These are phyloP conservation scores for Timandra comae DNA, from an alignment of 2,888 invertebrate species.

Conservation along the genomic window DNA sequence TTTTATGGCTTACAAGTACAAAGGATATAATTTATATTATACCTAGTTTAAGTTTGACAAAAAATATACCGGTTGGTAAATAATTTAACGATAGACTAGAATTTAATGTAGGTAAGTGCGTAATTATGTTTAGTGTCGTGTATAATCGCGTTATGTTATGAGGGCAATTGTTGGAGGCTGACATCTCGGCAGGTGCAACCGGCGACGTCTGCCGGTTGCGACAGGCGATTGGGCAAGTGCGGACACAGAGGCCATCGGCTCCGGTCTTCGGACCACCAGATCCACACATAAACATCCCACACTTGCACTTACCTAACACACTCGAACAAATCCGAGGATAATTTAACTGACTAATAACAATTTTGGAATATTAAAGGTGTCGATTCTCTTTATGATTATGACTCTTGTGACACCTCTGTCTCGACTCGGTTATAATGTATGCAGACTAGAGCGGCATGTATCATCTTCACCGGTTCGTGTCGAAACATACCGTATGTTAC, in stretches of 20 bases:
- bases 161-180: slow-evolving; percentile 57
- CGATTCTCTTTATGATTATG: slow-evolving; percentile 26
- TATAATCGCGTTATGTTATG: slow-evolving; percentile 28
- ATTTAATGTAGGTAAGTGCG: too few relatives aligned
- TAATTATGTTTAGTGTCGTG: slow-evolving; percentile 6
- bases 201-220: slow-evolving; percentile 67
- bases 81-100: not conserved
- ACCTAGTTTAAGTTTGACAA: too few relatives aligned
- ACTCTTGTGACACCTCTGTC: slow-evolving; percentile 29
- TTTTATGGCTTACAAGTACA: too few relatives aligned
- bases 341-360: slow-evolving; percentile 45
- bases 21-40: too few relatives aligned
- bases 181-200: slow-evolving; percentile 67
- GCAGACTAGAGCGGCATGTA: slow-evolving; percentile 33
- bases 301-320: slow-evolving; percentile 58
- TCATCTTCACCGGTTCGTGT: slow-evolving; percentile 44
- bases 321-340: slow-evolving; percentile 62
- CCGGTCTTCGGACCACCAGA: slow-evolving; percentile 33
- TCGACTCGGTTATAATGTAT: slow-evolving; percentile 34
- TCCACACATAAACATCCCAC: slow-evolving; percentile 66
- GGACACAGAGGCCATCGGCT: slow-evolving; percentile 48
- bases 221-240: slow-evolving; percentile 67
- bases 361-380: slow-evolving; percentile 31
- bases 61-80: not conserved
- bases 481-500: slow-evolving; percentile 41